A percentile compares a stretch with the other conserved stretches of the same genome.
Evolutionary conservation across 2,113 vertebrate species (phyloP).

Genomic region (Podarcis cretensis): DNA sequence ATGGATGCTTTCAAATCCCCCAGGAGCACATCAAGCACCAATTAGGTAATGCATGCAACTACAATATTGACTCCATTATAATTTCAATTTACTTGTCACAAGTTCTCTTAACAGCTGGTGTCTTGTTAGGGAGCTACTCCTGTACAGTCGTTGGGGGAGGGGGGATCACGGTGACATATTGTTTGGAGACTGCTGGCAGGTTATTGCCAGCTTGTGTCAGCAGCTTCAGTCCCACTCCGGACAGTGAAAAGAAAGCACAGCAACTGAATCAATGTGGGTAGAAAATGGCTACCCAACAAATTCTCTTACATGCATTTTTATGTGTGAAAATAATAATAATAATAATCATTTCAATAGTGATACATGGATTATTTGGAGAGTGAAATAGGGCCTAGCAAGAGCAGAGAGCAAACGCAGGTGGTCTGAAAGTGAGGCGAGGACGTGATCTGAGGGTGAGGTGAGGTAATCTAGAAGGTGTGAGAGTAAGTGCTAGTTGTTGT

Average conservation of each 20-base stretch:
- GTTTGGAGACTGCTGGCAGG: slow-evolving; percentile 34
- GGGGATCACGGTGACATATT: slow-evolving; percentile 30
- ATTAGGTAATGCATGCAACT: slow-evolving; percentile 32
- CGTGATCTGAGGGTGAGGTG: no score
- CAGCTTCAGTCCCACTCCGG: not conserved
- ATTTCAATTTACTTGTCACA: slow-evolving; percentile 23
- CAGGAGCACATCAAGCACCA: not conserved
- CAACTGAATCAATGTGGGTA: slow-evolving; percentile 39
- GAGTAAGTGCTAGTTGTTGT: no score
- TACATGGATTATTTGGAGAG: no score
- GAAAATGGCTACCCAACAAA: not conserved
- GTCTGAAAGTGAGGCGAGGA: no score
- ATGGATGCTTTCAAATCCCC: not conserved
- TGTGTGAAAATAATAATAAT: no score
- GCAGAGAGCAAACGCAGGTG: no score
- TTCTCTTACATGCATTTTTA: not conserved
- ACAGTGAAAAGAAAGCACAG: slow-evolving; percentile 1
- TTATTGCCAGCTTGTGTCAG: slow-evolving; percentile 19
- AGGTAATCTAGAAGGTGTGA: no score
- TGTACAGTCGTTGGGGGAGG: not conserved
- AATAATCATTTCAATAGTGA: no score
- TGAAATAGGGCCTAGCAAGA: no score
- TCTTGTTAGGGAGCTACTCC: slow-evolving; percentile 7
- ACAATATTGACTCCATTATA: not conserved
- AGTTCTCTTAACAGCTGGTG: slow-evolving; percentile 14